These are phyloP conservation scores for Pelvicachromis taeniatus DNA, from an alignment of 2,113 vertebrate genomes.

Conservation along the genomic window DNA sequence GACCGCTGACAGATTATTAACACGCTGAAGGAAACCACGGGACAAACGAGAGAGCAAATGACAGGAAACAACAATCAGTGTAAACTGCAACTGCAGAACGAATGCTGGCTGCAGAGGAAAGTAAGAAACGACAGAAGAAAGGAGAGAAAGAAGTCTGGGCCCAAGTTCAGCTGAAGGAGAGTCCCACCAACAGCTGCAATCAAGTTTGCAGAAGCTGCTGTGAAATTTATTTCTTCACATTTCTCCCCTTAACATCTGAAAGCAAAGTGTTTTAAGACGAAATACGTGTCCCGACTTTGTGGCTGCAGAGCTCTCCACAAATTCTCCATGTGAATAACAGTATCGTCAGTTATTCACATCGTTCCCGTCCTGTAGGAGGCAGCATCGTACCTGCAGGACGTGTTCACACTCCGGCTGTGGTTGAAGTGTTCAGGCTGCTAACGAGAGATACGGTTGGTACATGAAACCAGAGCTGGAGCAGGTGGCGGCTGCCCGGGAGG, in stretches of 20 bases:
- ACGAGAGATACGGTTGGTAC: not conserved
- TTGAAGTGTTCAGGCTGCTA: not conserved
- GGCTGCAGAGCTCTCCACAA: fast-evolving
- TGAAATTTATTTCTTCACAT: not conserved
- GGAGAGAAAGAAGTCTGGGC: fast-evolving
- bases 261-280: not conserved
- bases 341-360: not conserved
- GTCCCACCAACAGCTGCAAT: not conserved
- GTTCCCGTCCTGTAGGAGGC: not conserved
- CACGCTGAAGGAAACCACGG: not conserved
- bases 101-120: not conserved
- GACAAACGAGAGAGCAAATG: fast-evolving
- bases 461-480: not conserved
- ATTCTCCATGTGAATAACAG: too few relatives aligned
- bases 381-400: not conserved
- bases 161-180: not conserved
- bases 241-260: not conserved
- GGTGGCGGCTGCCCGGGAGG: not conserved
- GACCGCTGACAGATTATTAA: not conserved
- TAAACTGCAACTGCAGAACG: not conserved
- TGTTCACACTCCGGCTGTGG: fast-evolving
- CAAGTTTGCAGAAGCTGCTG: not conserved
- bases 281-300: not conserved
- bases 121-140: not conserved
- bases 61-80: not conserved